Percentiles rank a stretch among this genome's conserved stretches.
phyloP scores from a whole-genome alignment of 2,888 invertebrate species.

The Drosophila differens region DNA sequence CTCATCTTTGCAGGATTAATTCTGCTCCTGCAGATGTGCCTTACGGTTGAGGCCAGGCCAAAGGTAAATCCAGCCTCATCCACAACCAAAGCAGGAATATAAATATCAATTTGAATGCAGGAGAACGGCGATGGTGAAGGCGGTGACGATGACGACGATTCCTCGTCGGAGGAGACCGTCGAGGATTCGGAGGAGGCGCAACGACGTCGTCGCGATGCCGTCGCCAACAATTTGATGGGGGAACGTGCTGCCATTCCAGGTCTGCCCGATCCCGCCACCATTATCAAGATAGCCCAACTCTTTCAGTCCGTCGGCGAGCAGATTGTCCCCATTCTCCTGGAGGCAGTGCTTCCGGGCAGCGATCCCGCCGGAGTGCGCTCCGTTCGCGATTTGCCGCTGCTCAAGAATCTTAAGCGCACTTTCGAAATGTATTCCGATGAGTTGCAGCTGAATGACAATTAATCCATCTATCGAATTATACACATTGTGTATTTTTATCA shows the following conservation, averaged over 20 bases:
- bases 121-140: conserved; percentile 38
- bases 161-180: conserved; percentile 80
- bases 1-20: conserved; percentile 29
- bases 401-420: conserved; percentile 57
- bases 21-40: conserved; percentile 39
- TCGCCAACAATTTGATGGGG: conserved; percentile 5
- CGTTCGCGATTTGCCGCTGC: conserved; percentile 49
- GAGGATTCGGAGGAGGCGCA: conserved; percentile 72
- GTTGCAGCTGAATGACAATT: conserved; percentile 11
- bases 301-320: conserved; percentile 80
- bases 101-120: conserved; percentile 2
- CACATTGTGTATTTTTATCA: not conserved
- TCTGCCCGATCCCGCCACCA: conserved; percentile 81
- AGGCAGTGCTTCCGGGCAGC: conserved; percentile 63
- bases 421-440: conserved; percentile 45
- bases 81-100: not conserved
- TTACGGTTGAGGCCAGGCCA: conserved; percentile 44
- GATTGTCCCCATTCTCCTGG: conserved; percentile 78
- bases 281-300: conserved; percentile 82
- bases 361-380: conserved; percentile 60
- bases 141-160: conserved; percentile 69
- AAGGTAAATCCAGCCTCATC: conserved; percentile 28
- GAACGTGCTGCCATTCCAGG: conserved; percentile 70
- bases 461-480: not conserved
- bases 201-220: conserved; percentile 46